These are phyloP conservation scores for Montifringilla adamsi DNA, from an alignment of 2,113 vertebrate genomes.

Conservation along the genomic window DNA sequence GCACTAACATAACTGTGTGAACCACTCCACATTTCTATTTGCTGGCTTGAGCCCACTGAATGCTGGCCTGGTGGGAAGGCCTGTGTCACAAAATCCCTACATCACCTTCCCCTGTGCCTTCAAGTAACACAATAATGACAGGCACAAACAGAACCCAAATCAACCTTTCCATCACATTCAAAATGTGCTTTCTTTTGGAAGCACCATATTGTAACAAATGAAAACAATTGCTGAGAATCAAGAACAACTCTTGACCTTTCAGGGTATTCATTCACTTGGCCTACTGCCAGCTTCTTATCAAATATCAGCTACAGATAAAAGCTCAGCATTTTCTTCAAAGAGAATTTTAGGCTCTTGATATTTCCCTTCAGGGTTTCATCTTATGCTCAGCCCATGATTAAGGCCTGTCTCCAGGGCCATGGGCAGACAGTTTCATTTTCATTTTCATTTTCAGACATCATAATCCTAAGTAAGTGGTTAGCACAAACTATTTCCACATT, in stretches of 20 bases:
- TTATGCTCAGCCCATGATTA: neutral
- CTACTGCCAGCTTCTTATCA: neutral
- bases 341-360: slow-evolving; percentile 12
- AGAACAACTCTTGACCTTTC: neutral
- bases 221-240: neutral
- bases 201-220: neutral
- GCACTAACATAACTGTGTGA: neutral
- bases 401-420: neutral
- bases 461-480: neutral
- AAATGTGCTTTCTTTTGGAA: neutral
- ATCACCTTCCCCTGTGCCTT: neutral
- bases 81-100: neutral
- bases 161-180: neutral
- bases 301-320: neutral
- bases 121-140: neutral
- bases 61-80: neutral
- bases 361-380: neutral
- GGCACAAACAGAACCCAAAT: neutral
- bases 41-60: neutral
- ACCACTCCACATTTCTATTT: neutral
- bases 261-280: neutral
- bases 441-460: neutral
- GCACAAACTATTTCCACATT: neutral
- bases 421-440: neutral
- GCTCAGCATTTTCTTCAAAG: neutral